phyloP scores from a whole-genome alignment of 2,113 vertebrate genomes.

The Corythoichthys haematopterus region DNA sequence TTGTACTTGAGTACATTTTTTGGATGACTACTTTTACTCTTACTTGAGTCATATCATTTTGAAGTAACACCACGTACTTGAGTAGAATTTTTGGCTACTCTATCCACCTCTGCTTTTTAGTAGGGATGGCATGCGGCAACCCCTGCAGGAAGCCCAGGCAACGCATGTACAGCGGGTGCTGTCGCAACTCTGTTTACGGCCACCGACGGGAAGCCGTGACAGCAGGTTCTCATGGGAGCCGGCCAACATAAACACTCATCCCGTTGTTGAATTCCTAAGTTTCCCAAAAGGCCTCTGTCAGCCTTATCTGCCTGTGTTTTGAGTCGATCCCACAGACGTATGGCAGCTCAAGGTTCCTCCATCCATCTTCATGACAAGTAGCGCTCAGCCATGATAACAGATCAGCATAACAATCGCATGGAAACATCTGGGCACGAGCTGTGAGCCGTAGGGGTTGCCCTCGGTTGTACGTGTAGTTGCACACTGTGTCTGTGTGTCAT shows the following conservation, averaged over 20 bases:
- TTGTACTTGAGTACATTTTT: too few relatives aligned
- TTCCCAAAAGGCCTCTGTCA: constrained; percentile 22
- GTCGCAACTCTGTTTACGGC: constrained; percentile 37
- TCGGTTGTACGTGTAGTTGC: constrained; percentile 7
- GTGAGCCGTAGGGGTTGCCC: constrained; percentile 13
- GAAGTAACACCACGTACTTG: too few relatives aligned
- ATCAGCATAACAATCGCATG: constrained; percentile 43
- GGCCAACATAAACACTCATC: constrained; percentile 35
- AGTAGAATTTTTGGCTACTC: too few relatives aligned
- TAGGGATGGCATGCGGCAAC: neutral
- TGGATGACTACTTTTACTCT: too few relatives aligned
- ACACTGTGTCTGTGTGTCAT: constrained; percentile 1
- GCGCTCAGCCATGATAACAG: constrained; percentile 26
- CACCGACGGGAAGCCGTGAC: constrained; percentile 14
- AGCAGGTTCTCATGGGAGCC: constrained; percentile 28
- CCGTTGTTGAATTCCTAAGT: constrained; percentile 33
- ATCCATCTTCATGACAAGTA: constrained; percentile 45
- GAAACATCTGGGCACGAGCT: constrained; percentile 40
- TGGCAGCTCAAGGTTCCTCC: constrained; percentile 9
- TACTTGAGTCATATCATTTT: too few relatives aligned
- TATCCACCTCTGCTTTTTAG: constrained; percentile 6
- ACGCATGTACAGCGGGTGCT: constrained; percentile 28
- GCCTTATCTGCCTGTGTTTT: constrained; percentile 30
- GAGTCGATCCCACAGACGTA: constrained; percentile 9
- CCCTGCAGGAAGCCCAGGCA: constrained; percentile 31